Conservation (phyloP, 1,140 invertebrate genomes). For the Hirudo medicinalis region DNA sequence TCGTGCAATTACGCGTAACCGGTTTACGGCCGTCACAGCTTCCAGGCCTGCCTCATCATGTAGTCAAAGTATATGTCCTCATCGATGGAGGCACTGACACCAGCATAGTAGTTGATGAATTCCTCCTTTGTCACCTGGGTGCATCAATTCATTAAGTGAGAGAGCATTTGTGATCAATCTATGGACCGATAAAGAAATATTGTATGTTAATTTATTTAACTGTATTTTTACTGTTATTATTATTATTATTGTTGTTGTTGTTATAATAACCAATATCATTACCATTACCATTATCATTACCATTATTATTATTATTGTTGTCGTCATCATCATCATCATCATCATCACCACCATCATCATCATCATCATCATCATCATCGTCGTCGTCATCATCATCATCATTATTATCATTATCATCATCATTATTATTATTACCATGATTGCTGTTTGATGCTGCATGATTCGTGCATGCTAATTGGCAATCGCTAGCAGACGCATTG, state of each 20-base stretch:
- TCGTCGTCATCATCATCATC: too few species aligned
- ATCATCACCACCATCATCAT: background rate
- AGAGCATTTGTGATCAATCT: background rate
- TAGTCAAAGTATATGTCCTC: constrained; percentile 85
- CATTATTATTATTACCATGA: too few species aligned
- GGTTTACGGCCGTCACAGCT: constrained; percentile 4
- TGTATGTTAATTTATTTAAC: too few species aligned
- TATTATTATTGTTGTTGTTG: too few species aligned
- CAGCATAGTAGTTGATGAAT: constrained; percentile 84
- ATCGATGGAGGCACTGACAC: constrained; percentile 82
- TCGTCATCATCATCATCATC: background rate
- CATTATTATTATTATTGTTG: too few species aligned
- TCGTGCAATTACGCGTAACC: too few species aligned
- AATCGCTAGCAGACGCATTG: too few species aligned
- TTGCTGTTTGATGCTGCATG: too few species aligned
- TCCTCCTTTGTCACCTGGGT: constrained; percentile 69
- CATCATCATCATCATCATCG: background rate
- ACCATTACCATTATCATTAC: background rate
- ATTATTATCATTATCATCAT: too few species aligned
- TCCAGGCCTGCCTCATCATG: constrained; percentile 78
- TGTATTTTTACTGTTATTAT: background rate
- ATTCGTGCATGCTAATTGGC: too few species aligned
- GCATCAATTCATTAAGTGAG: background rate
- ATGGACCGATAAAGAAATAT: background rate
- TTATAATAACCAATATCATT: too few species aligned